phyloP scores from a whole-genome alignment of 2,113 vertebrate genomes.

The Cryptomyrus ogoouensis region DNA sequence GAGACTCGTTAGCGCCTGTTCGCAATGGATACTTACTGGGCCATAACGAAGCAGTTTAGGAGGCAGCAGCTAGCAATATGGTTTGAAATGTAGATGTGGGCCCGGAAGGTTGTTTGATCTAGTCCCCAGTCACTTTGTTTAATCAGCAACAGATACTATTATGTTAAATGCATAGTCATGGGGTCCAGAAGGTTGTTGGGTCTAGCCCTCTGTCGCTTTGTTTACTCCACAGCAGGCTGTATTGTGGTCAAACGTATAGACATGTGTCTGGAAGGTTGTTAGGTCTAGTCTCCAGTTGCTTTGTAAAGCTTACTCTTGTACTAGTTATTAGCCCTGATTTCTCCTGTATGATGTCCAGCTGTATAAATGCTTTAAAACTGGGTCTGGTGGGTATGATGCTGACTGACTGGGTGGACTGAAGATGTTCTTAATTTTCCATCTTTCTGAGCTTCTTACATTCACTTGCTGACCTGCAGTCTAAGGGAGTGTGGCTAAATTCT shows the following conservation, averaged over 20 bases:
- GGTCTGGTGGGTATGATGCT: neutral
- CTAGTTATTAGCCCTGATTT: neutral
- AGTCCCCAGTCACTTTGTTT: neutral
- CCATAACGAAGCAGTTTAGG: neutral
- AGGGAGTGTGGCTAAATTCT: neutral
- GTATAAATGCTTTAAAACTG: neutral
- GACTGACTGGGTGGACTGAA: neutral
- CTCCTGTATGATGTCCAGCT: neutral
- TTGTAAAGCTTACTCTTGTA: neutral
- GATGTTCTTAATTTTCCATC: neutral
- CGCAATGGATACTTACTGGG: neutral
- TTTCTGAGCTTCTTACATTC: neutral
- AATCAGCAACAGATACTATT: neutral
- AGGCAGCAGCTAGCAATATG: neutral
- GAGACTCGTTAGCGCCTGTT: neutral
- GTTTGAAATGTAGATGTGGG: neutral
- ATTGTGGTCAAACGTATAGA: neutral
- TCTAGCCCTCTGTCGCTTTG: neutral
- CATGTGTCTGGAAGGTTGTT: neutral
- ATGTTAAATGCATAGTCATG: neutral
- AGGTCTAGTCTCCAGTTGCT: neutral
- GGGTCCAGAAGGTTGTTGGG: neutral
- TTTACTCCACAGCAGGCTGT: neutral
- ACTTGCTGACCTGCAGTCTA: neutral
- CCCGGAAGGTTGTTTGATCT: neutral